These are phyloP conservation scores for Beroe ovata DNA, from an alignment of 37 sponge, comb jelly and placozoan genomes.

Conservation along the genomic window DNA sequence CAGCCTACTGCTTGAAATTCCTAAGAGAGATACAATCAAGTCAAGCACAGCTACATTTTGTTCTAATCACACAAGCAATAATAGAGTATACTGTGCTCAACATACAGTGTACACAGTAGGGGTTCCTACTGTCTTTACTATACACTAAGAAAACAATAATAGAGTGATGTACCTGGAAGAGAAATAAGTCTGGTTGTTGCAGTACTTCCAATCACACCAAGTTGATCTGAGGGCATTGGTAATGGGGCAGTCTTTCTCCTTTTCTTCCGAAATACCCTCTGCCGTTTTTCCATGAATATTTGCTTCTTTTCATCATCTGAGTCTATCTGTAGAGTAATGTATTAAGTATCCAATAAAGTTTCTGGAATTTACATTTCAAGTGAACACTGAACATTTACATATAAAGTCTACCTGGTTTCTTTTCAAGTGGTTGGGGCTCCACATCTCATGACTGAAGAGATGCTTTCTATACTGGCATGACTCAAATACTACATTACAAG, in stretches of 20 bases:
- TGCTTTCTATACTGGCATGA: no score
- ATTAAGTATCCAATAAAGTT: no score
- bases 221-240: conserved; percentile 26
- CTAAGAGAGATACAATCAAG: neutral
- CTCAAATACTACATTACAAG: no score
- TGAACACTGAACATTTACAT: no score
- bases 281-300: conserved; percentile 17
- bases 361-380: no score
- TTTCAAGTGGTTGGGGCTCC: neutral
- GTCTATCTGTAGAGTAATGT: no score
- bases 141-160: no score
- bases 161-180: neutral
- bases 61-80: neutral
- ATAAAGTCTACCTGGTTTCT: neutral
- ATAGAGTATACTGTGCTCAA: no score
- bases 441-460: neutral
- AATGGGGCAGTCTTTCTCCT: neutral
- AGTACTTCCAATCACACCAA: neutral
- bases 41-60: neutral
- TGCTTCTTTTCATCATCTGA: conserved; percentile 6
- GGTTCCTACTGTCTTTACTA: no score
- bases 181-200: neutral
- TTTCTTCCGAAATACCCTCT: neutral
- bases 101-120: no score
- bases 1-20: neutral